Conservation (phyloP, 2,797 vertebrate genomes). For the Spheniscus humboldti region DNA sequence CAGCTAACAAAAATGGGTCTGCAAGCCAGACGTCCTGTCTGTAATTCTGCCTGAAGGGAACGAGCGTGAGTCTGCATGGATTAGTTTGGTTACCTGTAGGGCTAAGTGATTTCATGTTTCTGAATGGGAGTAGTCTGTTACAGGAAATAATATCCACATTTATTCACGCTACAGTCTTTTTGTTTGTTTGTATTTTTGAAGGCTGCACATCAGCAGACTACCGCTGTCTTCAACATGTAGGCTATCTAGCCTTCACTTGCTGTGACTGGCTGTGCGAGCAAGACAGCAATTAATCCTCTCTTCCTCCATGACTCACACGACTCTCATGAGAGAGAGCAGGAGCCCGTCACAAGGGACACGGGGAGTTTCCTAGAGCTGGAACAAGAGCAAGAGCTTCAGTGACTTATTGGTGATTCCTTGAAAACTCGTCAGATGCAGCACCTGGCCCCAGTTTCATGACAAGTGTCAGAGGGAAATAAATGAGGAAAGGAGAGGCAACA, state of each 20-base stretch:
- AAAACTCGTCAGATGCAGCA: not conserved
- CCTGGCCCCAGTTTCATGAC: not conserved
- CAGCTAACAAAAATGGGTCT: not conserved
- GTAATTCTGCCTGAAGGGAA: not conserved
- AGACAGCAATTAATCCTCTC: not conserved
- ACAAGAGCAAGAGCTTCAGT: not conserved
- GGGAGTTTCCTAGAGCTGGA: not conserved
- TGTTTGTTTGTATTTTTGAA: not conserved
- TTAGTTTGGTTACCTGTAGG: not conserved
- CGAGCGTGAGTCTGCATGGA: not conserved
- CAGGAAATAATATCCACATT: not conserved
- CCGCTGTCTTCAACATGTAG: not conserved
- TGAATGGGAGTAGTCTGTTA: not conserved
- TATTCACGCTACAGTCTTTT: not conserved
- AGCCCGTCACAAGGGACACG: not conserved
- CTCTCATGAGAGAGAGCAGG: not conserved
- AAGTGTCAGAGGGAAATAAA: not conserved
- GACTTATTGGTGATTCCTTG: not conserved
- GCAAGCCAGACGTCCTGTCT: not conserved
- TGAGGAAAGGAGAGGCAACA: not conserved
- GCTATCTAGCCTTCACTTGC: not conserved
- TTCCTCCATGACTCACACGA: not conserved
- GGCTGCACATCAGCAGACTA: not conserved
- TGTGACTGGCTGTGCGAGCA: not conserved
- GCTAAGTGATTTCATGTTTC: not conserved